Base-by-base conservation (phyloP, 2,797 vertebrate species). In the Tarsius wallacei region DNA sequence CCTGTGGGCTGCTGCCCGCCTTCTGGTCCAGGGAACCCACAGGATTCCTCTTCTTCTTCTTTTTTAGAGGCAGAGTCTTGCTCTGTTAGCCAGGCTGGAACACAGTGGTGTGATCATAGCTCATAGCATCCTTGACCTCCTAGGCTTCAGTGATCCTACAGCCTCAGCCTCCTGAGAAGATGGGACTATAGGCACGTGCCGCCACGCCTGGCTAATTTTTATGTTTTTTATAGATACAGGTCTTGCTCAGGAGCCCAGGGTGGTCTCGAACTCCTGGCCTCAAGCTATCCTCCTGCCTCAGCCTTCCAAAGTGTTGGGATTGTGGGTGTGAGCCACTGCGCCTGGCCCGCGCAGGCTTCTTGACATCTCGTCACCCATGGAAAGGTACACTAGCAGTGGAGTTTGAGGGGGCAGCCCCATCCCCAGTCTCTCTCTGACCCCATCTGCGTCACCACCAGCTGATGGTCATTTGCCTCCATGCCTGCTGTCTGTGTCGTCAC, bases 391-490 rank as follows among this genome's bases (percentile, higher is more conserved):
- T 13, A 16, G 7, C 42, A 5, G 70, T 9, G 33, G n/a, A 19
- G 8, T 26, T 10, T 1, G 7, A 74, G 53, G 53, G 15, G 7
- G 6, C 2, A 11, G 49, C 49, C 22, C 1, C 6, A 42, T 31
- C 51, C 31, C 36, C 53, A 13, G 59, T 22, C 21, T 49, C n/a
- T 31, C 68, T 15, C 49, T 0, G 21, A 1, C 1, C 7, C 55
- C 55, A 31, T 2, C 22, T 21, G 19, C 66, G 13, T 5, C 42
- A 15, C 22, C 1, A 0, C 61, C 33, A 11, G 21, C 22, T 0
- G 10, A 7, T 33, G 0, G 0, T 28, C 9, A 0, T 1, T 7
- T 42, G 61, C 70, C 64, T 66, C 59, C 2, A 1, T 0, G 8
- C 36, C 36, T 15, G 47, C 71, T 6, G 42, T 6, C 42, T 42